Evolutionary conservation across 2,113 vertebrate genomes (phyloP).

Genomic region (Ellobius talpinus): DNA sequence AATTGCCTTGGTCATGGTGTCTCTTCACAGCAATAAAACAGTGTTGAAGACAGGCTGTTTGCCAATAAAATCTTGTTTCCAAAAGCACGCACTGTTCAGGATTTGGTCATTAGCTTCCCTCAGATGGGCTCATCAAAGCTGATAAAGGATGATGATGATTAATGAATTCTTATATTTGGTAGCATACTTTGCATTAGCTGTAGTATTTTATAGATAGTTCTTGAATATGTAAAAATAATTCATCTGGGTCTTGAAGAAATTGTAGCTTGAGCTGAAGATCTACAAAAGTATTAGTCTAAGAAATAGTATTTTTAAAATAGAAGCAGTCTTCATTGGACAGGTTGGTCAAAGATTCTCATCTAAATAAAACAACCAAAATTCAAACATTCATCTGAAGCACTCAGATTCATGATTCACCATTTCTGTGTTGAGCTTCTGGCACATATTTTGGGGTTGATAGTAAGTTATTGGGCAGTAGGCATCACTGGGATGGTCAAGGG

Average conservation of each 20-base stretch:
- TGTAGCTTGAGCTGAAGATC: background rate
- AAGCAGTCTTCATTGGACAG: background rate
- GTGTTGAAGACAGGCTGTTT: background rate
- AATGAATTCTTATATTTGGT: background rate
- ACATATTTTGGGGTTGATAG: background rate
- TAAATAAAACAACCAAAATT: background rate
- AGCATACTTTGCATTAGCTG: background rate
- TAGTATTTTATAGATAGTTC: background rate
- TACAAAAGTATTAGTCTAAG: background rate
- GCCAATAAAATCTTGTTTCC: background rate
- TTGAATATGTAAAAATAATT: background rate
- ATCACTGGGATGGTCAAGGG: background rate
- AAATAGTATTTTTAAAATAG: background rate
- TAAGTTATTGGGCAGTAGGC: background rate
- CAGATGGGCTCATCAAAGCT: background rate
- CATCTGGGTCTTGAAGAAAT: background rate
- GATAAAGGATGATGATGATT: background rate
- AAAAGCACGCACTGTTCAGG: background rate
- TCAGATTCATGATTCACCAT: background rate
- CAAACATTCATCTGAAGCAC: background rate
- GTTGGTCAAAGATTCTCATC: constrained; percentile 30
- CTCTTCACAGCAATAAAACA: background rate
- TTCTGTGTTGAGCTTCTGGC: background rate
- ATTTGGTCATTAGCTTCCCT: background rate
- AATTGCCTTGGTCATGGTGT: background rate